Conservation (phyloP, 2,797 vertebrate species). For the Chelon auratus region DNA sequence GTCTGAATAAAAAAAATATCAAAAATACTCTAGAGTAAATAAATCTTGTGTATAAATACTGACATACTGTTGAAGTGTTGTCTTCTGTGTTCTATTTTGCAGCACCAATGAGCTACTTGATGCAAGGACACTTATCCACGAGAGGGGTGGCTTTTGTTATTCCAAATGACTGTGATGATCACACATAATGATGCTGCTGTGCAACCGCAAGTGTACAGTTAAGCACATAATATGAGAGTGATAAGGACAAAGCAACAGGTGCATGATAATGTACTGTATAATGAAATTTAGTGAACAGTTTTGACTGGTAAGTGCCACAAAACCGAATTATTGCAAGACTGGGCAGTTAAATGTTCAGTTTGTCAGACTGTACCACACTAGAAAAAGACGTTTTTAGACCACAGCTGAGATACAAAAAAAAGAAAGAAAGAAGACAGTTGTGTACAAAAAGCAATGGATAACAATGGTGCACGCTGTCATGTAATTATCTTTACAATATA, state of each 20-base stretch:
- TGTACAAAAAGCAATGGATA: constrained; percentile 45
- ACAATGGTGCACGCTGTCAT: constrained; percentile 47
- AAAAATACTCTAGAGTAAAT: constrained; percentile 81
- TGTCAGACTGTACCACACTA: constrained; percentile 24
- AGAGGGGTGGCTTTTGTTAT: constrained; percentile 66
- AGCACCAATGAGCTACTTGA: constrained; percentile 72
- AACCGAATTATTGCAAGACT: constrained; percentile 30
- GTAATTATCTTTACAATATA: constrained; percentile 44
- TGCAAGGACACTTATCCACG: constrained; percentile 79
- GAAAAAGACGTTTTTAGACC: constrained; percentile 35
- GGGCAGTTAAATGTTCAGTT: constrained; percentile 15
- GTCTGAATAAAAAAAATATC: constrained; percentile 66
- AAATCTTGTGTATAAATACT: constrained; percentile 73
- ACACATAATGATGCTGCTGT: constrained; percentile 39
- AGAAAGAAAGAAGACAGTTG: constrained; percentile 17
- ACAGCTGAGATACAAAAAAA: constrained; percentile 8
- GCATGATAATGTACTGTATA: constrained; percentile 26
- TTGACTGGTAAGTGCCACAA: constrained; percentile 40
- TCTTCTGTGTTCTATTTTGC: constrained; percentile 43
- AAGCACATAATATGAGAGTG: constrained; percentile 31
- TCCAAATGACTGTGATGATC: constrained; percentile 59
- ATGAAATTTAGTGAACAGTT: constrained; percentile 44
- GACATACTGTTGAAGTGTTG: constrained; percentile 47
- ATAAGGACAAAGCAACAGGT: constrained; percentile 35
- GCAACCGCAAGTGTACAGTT: constrained; percentile 45